A percentile compares a stretch with the other conserved stretches of the same genome.
Conservation (phyloP, 2,797 vertebrate genomes). For the Melanotaenia boesemani region DNA sequence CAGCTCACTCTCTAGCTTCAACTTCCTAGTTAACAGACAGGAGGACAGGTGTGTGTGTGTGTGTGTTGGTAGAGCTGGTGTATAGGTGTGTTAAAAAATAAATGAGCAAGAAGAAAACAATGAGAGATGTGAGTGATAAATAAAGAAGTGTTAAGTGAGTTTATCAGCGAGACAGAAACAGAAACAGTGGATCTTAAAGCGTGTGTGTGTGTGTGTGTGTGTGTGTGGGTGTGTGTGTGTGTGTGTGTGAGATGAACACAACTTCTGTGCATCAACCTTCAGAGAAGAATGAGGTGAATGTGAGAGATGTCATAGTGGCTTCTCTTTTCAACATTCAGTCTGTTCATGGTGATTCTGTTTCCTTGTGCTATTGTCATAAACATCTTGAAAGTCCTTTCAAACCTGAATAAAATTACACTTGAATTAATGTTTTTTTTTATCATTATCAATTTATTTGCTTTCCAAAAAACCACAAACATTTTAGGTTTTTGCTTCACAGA, state of each 20-base stretch:
- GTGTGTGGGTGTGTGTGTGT: background rate
- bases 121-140: conserved; percentile 31
- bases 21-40: conserved; percentile 82
- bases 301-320: background rate
- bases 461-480: background rate
- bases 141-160: conserved; percentile 11
- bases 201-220: background rate
- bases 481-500: background rate
- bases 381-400: background rate
- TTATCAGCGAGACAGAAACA: conserved; percentile 7
- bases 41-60: conserved; percentile 19
- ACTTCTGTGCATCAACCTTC: background rate
- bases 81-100: conserved; percentile 29
- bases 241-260: background rate
- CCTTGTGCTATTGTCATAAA: background rate
- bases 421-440: background rate
- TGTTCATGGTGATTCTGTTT: background rate
- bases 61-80: conserved; percentile 25
- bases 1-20: conserved; percentile 93
- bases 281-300: background rate
- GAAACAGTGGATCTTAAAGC: conserved; percentile 4
- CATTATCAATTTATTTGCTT: background rate
- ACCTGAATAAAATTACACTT: background rate
- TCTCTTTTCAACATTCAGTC: background rate
- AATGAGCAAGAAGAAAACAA: conserved; percentile 13